Percentiles rank a stretch among this genome's conserved stretches.
These are phyloP conservation scores for Exaiptasia diaphana DNA, from an alignment of 64 coral and sea anemone species.

Conservation along the genomic window DNA sequence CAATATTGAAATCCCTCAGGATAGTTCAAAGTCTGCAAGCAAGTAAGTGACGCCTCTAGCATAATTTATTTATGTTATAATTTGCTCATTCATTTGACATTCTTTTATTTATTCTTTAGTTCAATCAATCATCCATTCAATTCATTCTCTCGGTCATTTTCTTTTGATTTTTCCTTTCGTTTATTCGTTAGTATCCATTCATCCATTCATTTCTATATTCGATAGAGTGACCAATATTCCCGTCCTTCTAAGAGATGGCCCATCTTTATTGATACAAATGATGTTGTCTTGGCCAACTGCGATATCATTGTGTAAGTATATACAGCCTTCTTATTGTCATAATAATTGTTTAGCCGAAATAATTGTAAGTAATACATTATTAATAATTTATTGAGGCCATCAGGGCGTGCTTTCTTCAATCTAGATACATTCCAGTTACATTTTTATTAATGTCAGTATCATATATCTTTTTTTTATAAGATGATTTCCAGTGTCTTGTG, in stretches of 20 bases:
- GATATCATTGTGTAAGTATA: slow-evolving; percentile 58
- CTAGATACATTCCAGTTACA: neutral
- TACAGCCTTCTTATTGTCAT: neutral
- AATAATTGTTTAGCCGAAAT: neutral
- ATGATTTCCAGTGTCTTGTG: slow-evolving; percentile 73
- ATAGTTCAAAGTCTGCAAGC: neutral
- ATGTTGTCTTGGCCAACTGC: slow-evolving; percentile 69
- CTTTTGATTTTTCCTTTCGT: too few species aligned
- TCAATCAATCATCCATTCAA: too few species aligned
- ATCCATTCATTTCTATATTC: too few species aligned
- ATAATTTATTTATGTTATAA: too few species aligned
- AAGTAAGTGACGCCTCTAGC: neutral
- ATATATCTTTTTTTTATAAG: neutral
- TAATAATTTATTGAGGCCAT: too few species aligned
- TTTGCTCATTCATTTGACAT: too few species aligned
- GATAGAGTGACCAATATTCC: too few species aligned
- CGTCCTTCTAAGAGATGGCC: slow-evolving; percentile 67
- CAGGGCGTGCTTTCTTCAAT: neutral
- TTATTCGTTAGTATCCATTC: too few species aligned
- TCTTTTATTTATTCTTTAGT: too few species aligned
- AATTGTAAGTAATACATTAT: too few species aligned
- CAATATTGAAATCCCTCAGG: slow-evolving; percentile 21
- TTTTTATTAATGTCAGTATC: neutral
- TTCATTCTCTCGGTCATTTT: too few species aligned
- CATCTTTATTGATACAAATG: slow-evolving; percentile 67